Evolutionary conservation across 2,888 invertebrate genomes (phyloP).

Genomic region (Axea sp.): DNA sequence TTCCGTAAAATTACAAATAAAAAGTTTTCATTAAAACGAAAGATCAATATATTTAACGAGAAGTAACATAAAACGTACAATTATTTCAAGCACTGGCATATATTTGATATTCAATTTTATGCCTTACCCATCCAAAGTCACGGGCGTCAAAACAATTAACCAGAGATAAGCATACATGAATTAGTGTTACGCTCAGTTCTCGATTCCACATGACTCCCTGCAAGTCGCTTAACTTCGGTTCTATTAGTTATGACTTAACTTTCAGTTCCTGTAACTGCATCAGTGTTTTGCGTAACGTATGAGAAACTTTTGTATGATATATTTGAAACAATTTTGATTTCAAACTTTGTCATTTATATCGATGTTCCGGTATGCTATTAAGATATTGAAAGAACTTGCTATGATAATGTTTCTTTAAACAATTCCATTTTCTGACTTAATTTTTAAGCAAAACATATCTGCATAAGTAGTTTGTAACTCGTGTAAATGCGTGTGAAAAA

Average conservation of each 20-base stretch:
- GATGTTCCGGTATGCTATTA: conserved; percentile 5
- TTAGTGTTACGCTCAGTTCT: conserved; percentile 17
- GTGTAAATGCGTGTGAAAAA: no score
- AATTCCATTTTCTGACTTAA: no score
- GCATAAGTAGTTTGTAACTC: no score
- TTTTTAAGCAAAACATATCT: no score
- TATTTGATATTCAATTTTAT: no score
- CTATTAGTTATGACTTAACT: conserved; percentile 18
- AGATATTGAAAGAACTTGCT: conserved; percentile 3
- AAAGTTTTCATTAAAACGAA: no score
- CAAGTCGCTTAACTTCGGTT: conserved; percentile 4
- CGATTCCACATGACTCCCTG: conserved; percentile 16
- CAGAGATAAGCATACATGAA: conserved; percentile 29
- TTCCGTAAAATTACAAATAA: no score
- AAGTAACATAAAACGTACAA: no score
- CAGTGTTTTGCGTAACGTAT: conserved; percentile 3
- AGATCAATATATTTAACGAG: no score
- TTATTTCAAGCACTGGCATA: no score
- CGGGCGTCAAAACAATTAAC: conserved; percentile 42
- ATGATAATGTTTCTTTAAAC: no score
- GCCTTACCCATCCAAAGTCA: no score
- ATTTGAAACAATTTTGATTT: background rate
- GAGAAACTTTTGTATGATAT: conserved; percentile 14
- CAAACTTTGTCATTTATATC: conserved; percentile 11
- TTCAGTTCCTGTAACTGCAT: conserved; percentile 15